Conservation (phyloP, 2,113 vertebrate genomes). For the Macrotis lagotis region DNA sequence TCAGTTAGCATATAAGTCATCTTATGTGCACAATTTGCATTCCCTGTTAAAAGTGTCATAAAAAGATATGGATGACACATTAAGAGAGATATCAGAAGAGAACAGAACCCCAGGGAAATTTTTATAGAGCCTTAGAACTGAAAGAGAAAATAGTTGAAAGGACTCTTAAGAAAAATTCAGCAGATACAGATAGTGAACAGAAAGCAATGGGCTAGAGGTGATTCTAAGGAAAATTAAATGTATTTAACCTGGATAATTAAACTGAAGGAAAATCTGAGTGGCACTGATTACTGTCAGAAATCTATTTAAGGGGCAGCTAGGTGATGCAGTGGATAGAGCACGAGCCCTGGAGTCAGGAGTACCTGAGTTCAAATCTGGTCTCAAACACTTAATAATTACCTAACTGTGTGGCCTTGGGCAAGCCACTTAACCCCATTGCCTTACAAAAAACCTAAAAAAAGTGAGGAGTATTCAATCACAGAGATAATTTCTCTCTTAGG, state of each 20-base stretch:
- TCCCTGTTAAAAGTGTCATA: background rate
- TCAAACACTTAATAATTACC: too few relatives aligned
- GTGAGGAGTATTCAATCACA: background rate
- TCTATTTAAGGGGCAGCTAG: too few relatives aligned
- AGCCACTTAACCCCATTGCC: too few relatives aligned
- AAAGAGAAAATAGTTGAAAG: background rate
- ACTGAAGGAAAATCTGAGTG: slow-evolving; percentile 3
- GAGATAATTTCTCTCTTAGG: background rate
- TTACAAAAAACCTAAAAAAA: too few relatives aligned
- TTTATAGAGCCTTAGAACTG: background rate
- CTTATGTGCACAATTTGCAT: background rate
- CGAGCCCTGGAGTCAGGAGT: too few relatives aligned
- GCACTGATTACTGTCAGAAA: background rate
- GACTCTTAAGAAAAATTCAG: background rate
- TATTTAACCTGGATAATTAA: slow-evolving; percentile 22
- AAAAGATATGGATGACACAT: background rate
- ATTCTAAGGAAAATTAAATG: slow-evolving; percentile 34
- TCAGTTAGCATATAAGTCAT: background rate
- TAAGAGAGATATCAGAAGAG: background rate
- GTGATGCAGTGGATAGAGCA: too few relatives aligned
- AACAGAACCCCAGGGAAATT: background rate
- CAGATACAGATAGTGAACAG: background rate
- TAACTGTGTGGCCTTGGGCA: too few relatives aligned
- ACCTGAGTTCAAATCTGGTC: too few relatives aligned
- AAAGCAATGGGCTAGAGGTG: background rate